Evolutionary conservation across 2,888 invertebrate species (phyloP).

Genomic region (Sinelater perroti): DNA sequence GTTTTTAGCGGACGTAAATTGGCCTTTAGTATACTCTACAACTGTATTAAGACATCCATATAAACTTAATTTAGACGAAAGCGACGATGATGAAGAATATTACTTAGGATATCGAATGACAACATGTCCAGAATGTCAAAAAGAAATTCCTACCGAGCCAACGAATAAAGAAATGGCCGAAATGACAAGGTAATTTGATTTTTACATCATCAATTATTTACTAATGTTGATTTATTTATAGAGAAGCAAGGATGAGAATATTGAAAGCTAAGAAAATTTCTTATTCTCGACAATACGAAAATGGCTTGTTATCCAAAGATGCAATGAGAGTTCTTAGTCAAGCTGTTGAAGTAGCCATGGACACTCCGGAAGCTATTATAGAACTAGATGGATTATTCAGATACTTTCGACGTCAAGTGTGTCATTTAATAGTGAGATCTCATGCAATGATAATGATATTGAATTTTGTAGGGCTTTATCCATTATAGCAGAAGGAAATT

Average conservation of each 20-base stretch:
- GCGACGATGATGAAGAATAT: slow-evolving; percentile 61
- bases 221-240: slow-evolving; percentile 37
- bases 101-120: slow-evolving; percentile 62
- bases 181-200: slow-evolving; percentile 40
- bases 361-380: slow-evolving; percentile 61
- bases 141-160: slow-evolving; percentile 66
- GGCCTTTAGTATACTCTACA: slow-evolving; percentile 66
- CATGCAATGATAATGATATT: neutral
- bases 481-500: slow-evolving; percentile 62
- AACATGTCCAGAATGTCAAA: slow-evolving; percentile 67
- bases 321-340: slow-evolving; percentile 66
- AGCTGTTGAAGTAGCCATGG: slow-evolving; percentile 64
- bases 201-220: neutral
- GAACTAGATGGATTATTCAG: slow-evolving; percentile 60
- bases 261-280: slow-evolving; percentile 71
- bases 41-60: slow-evolving; percentile 69
- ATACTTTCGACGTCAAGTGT: slow-evolving; percentile 22
- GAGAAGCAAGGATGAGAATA: slow-evolving; percentile 68
- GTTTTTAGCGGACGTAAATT: slow-evolving; percentile 71
- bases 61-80: slow-evolving; percentile 59
- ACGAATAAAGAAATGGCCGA: slow-evolving; percentile 65
- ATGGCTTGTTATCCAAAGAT: slow-evolving; percentile 69
- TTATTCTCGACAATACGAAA: slow-evolving; percentile 71
- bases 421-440: no score
- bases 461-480: slow-evolving; percentile 56